A percentile compares a stretch with the other conserved stretches of the same genome.
Conservation (phyloP, 2,888 invertebrate species). For the Thelaira solivaga region DNA sequence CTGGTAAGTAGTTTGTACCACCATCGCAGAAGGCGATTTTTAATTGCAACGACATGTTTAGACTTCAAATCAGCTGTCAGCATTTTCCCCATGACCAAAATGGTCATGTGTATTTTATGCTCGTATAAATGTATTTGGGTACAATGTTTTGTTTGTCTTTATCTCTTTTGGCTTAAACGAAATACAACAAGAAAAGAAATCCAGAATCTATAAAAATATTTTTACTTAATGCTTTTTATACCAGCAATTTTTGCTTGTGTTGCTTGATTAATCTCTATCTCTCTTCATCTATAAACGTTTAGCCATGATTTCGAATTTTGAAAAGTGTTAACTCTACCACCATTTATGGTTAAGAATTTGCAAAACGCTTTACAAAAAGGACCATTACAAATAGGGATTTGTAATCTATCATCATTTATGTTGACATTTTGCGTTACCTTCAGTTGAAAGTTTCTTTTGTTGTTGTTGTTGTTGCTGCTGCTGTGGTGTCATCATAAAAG, state of each 20-base stretch:
- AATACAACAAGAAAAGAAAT: conserved; percentile 12
- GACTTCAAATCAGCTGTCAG: conserved; percentile 70
- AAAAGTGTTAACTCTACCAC: conserved; percentile 40
- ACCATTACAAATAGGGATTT: conserved; percentile 46
- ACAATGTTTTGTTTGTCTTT: conserved; percentile 31
- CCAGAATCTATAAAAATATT: background rate
- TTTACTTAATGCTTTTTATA: conserved; percentile 36
- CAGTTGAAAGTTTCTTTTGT: background rate
- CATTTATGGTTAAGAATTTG: conserved; percentile 42
- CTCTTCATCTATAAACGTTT: conserved; percentile 4
- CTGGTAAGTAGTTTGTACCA: conserved; percentile 47
- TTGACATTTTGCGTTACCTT: conserved; percentile 43
- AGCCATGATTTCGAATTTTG: conserved; percentile 18
- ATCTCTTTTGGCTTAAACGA: conserved; percentile 3
- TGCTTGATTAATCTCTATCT: conserved; percentile 4
- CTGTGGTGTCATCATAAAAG: too few relatives aligned
- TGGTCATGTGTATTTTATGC: conserved; percentile 42
- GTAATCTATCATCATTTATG: conserved; percentile 42
- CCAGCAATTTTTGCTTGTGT: background rate
- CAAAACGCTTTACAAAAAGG: conserved; percentile 18
- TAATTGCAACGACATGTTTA: conserved; percentile 74
- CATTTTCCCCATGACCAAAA: conserved; percentile 45
- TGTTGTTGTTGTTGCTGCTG: background rate
- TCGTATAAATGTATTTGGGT: conserved; percentile 35
- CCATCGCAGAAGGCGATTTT: conserved; percentile 74